Conservation (phyloP, 2,888 invertebrate species). For the Tinea pellionella region DNA sequence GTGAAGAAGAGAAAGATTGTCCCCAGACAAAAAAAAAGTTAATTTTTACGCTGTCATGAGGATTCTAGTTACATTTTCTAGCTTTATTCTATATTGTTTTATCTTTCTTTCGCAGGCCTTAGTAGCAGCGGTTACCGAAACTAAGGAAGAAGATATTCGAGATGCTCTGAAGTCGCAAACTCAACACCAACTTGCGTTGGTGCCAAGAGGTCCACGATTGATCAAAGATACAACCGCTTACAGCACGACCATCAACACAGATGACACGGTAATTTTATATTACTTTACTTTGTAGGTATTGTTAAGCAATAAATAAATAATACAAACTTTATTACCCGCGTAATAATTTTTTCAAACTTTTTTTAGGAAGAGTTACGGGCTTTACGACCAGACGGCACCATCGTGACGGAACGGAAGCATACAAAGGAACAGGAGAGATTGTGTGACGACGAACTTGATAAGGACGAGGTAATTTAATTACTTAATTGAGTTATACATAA, state of each 20-base stretch:
- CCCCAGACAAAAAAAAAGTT: no score
- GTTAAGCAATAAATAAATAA: no score
- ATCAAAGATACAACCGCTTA: conserved; percentile 81
- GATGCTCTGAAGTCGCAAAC: conserved; percentile 74
- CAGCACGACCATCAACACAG: conserved; percentile 86
- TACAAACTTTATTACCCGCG: no score
- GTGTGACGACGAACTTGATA: conserved; percentile 81
- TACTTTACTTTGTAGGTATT: not conserved
- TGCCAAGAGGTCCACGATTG: conserved; percentile 76
- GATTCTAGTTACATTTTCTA: no score
- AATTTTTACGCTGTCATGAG: no score
- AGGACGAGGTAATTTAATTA: conserved; percentile 60
- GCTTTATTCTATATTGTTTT: no score
- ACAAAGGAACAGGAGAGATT: conserved; percentile 87
- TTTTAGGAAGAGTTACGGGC: conserved; percentile 76
- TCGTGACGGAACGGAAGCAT: conserved; percentile 86
- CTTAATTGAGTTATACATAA: not conserved
- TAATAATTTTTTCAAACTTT: no score
- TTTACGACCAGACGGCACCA: conserved; percentile 82
- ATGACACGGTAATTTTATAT: conserved; percentile 75
- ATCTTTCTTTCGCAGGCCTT: conserved; percentile 70
- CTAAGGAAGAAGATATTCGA: conserved; percentile 74
- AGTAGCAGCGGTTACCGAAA: conserved; percentile 75
- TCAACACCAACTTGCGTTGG: conserved; percentile 72
- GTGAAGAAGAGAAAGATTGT: no score